phyloP scores from a whole-genome alignment of 2,113 vertebrate species.

The Atherinomorus stipes region DNA sequence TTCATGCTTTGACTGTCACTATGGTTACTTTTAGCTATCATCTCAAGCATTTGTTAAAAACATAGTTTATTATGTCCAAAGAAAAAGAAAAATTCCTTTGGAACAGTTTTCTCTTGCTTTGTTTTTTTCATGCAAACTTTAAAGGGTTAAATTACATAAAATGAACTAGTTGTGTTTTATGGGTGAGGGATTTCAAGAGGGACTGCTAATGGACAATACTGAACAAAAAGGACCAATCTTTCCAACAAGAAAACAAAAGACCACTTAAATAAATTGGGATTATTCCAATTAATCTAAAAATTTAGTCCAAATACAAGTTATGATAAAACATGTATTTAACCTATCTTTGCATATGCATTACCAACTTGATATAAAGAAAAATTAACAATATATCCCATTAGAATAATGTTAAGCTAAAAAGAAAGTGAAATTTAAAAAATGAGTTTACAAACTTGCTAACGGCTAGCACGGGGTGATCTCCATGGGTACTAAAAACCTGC shows the following conservation, averaged over 20 bases:
- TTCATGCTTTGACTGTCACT: too few relatives aligned
- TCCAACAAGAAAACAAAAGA: not conserved
- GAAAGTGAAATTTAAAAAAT: too few relatives aligned
- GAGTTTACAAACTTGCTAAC: not conserved
- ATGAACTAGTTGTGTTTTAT: constrained; percentile 4
- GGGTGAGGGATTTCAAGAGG: not conserved
- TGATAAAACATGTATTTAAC: not conserved
- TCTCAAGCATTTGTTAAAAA: too few relatives aligned
- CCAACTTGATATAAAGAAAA: not conserved
- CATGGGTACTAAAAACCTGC: not conserved
- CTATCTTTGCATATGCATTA: not conserved
- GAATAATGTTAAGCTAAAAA: too few relatives aligned
- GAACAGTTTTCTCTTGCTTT: too few relatives aligned
- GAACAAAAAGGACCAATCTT: too few relatives aligned
- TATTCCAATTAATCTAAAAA: not conserved
- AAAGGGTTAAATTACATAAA: not conserved
- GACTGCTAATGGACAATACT: too few relatives aligned
- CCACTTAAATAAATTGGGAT: not conserved
- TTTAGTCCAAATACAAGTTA: not conserved
- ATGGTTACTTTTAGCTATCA: too few relatives aligned
- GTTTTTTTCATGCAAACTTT: not conserved
- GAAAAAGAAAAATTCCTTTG: too few relatives aligned
- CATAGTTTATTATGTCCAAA: too few relatives aligned
- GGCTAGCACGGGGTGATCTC: too few relatives aligned
- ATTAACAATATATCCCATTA: too few relatives aligned